Evolutionary conservation across 2,888 invertebrate genomes (phyloP).

Genomic region (Cataglyphis cursor): DNA sequence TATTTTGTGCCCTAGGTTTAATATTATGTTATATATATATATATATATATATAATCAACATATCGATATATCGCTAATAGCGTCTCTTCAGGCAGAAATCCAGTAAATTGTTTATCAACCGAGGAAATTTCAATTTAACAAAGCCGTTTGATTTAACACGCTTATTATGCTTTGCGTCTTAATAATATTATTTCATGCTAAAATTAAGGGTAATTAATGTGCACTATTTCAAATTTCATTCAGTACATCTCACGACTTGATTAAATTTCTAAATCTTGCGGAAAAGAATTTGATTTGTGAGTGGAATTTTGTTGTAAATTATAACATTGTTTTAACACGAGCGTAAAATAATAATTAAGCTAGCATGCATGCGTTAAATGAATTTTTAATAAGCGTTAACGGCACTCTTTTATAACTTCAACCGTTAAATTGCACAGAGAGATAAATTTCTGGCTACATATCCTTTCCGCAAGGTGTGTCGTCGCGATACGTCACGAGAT

Average conservation of each 20-base stretch:
- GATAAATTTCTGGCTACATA: constrained; percentile 20
- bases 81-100: not conserved
- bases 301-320: not conserved
- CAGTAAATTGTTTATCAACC: not conserved
- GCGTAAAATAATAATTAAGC: not conserved
- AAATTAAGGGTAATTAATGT: not conserved
- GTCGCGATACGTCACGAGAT: constrained; percentile 30
- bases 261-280: not conserved
- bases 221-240: not conserved
- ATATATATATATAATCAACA: constrained; percentile 21
- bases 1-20: constrained; percentile 52
- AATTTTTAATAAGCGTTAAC: constrained; percentile 10
- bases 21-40: constrained; percentile 24
- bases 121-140: not conserved
- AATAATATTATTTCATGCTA: not conserved
- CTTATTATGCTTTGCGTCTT: not conserved
- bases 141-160: not conserved
- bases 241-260: not conserved
- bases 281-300: not conserved
- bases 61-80: not conserved
- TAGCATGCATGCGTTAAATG: not conserved
- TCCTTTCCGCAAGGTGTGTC: constrained; percentile 29
- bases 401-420: not conserved
- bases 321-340: not conserved
- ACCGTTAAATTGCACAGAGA: constrained; percentile 1